Evolutionary conservation across 2,113 vertebrate species (phyloP).

Genomic region (Aramus guarauna): DNA sequence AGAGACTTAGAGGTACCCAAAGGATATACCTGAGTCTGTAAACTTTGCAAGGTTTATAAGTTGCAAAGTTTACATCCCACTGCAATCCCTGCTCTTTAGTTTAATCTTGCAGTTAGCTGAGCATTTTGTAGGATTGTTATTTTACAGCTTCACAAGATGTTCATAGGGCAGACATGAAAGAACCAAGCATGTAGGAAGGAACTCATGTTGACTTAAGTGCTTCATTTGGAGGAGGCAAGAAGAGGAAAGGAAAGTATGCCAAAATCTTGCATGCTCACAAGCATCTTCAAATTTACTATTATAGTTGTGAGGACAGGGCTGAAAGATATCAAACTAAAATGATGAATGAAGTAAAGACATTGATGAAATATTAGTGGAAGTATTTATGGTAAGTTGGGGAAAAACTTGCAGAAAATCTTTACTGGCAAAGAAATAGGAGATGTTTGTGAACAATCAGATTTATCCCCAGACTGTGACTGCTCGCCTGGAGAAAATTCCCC

Average conservation of each 20-base stretch:
- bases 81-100: not conserved
- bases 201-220: not conserved
- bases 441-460: not conserved
- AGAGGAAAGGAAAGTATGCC: not conserved
- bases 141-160: not conserved
- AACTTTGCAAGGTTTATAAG: not conserved
- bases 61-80: not conserved
- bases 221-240: not conserved
- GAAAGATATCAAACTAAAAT: not conserved
- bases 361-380: not conserved
- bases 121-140: not conserved
- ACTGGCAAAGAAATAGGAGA: not conserved
- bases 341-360: not conserved
- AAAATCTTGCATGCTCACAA: not conserved
- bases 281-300: not conserved
- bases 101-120: not conserved
- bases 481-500: not conserved
- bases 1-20: not conserved
- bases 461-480: not conserved
- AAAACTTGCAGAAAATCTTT: not conserved
- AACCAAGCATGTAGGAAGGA: not conserved
- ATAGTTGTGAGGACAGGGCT: not conserved
- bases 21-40: not conserved
- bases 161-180: not conserved
- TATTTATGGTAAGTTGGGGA: not conserved